Evolutionary conservation across 2,797 vertebrate species (phyloP), one percentile per base, ranked within the genome.

Genomic region (Diplodus puntazzo): DNA sequence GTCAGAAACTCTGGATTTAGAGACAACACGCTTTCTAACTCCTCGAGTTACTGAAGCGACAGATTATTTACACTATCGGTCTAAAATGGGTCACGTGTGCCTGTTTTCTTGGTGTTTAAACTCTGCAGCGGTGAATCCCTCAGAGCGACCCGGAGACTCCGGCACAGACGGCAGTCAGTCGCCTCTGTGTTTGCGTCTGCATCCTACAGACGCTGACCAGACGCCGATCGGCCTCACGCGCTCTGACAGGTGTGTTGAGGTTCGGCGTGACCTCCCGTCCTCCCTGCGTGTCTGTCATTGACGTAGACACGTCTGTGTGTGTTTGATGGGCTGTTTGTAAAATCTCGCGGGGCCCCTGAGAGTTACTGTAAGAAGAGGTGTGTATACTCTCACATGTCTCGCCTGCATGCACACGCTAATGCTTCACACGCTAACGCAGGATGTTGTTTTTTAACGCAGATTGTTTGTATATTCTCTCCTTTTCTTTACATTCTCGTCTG

Each of bases 241-340:
- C 30, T 20, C 62, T 68, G 65, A 23, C 67, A 61, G 52, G 55
- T 65, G 77, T 62, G 64, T 16, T 58, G 13, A 50, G 42, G 59
- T 34, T 8, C 7, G 20, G 12, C 6, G 21, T 17, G 21, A n/a
- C 66, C 61, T 69, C 25, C 0, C 4, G 57, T 62, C 66, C 39
- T 55, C 20, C 42, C 18, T 42, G 18, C 43, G 39, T 4, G 63
- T 68, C 8, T 39, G 43, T 39, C 30, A 1, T 48, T 46, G 39
- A 8, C 64, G 43, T 34, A 21, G 45, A 63, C 55, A 39, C n/a
- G 48, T 0, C n/a, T 2, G 12, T 17, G 73, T 74, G 78, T 74
- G 78, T 80, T 60, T 65, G 60, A 77, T 72, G 49, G 42, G 11
- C 39, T 77, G 77, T 81, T 73, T 67, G 75, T 50, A 63, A 66